Base-by-base conservation (phyloP, 2,888 invertebrate genomes). In the Trichopria drosophilae region DNA sequence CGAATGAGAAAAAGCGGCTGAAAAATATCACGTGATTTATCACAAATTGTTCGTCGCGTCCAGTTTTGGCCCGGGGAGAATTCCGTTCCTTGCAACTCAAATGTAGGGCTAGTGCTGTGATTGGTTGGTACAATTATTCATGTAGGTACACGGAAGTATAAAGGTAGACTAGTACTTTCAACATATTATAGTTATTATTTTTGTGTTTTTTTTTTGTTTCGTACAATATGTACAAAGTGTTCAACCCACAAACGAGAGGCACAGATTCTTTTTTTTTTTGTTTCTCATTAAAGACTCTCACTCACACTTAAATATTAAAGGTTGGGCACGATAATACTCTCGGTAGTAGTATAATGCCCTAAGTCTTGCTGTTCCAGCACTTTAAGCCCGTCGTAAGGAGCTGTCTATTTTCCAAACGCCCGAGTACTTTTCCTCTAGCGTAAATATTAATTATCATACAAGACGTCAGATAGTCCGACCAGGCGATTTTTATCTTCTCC, bases 271-370 rank as follows among this genome's bases (percentile, higher is more conserved):
- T 53, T 52, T 57, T 51, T 44, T 51, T 57, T 60, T 57, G 53
- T 63, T 66, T 64, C 63, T 64, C 64, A 62, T 65, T 62, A 67
- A 68, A 67, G 66, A 69, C 68, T 73, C 70, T 72, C 73, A 71
- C 69, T 72, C 72, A 67, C 69, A 73, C 73, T 73, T 74, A 74
- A 72, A 73, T 72, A 72, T 73, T 74, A 73, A 73, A 71, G 68
- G 71, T 73, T 74, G 75, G 75, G 74, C 73, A 75, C 69, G 63
- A 75, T 75, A 75, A 73, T 75, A 75, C 74, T 74, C 73, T 68
- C 60, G 69, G 69, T 72, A 73, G 66, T 75, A 74, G 63, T 74
- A 74, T 74, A 74, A 75, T 75, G 75, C 74, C 73, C 74, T 73
- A 72, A 73, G 74, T 73, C 73, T 75, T 74, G 73, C 73, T 75